Evolutionary conservation across 2,888 invertebrate species (phyloP), one percentile per base, ranked within the genome.

Genomic region (Dryobotodes eremita): DNA sequence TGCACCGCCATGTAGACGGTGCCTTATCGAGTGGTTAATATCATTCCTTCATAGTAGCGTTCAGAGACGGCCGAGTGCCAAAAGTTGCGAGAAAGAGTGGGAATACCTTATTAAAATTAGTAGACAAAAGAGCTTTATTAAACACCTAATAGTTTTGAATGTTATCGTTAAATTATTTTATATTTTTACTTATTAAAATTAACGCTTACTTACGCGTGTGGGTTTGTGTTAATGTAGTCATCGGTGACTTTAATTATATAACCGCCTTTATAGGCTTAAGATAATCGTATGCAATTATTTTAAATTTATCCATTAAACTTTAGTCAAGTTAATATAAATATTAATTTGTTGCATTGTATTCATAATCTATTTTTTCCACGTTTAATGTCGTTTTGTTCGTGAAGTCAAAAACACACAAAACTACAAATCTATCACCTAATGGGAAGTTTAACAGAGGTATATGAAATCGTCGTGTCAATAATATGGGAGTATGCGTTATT

Each of bases 221-320:
- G 96, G 96, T 96, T 96, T 96, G 96, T 96, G 96, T 96, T 92
- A 93, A 95, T 96, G 96, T 92, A 95, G 96, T 96, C 91, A 80
- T 86, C 88, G 90, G 89, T 90, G 90, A 91, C 90, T 87, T 87
- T 85, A 84, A 82, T 84, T 83, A 82, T 72, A 80, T 79, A 83
- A 77, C 76, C 78, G 86, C 87, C 86, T 79, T 64, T 75, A 73
- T 69, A 86, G 89, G 90, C 90, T 90, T 90, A 86, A 82, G 82
- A 88, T 84, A 87, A 86, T 89, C 84, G 88, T 85, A 89, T 90
- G 90, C 90, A 86, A 89, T 90, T 87, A 85, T 85, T 89, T 85
- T 86, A 26, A 90, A 86, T 84, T 89, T 91, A 92, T 89, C 87
- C 90, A 88, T 92, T 89, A 86, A 84, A 88, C 75, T 89, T 90